These are phyloP conservation scores for Verasper variegatus DNA, from an alignment of 2,113 vertebrate genomes.

Conservation along the genomic window DNA sequence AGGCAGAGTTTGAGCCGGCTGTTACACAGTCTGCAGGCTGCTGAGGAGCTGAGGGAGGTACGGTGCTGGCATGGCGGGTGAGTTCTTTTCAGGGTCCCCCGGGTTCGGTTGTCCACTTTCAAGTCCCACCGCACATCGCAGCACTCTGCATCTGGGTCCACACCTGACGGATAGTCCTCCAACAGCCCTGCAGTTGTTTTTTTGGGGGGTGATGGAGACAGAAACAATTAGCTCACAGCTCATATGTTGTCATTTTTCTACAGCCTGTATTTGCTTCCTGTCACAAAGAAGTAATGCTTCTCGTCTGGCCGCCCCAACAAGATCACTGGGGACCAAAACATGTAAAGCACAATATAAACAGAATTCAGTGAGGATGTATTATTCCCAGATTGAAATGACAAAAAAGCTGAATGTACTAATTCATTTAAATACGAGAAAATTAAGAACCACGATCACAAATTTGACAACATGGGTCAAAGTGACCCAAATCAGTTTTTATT, in stretches of 20 bases:
- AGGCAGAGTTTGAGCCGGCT: slow-evolving; percentile 97
- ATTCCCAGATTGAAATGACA: neutral
- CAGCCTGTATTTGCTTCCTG: neutral
- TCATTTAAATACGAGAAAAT: too few species aligned
- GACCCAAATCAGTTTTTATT: too few species aligned
- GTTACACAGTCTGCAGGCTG: slow-evolving; percentile 94
- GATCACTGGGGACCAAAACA: neutral
- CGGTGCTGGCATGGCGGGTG: slow-evolving; percentile 91
- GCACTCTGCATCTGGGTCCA: slow-evolving; percentile 91
- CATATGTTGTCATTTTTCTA: too few species aligned
- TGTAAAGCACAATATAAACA: neutral
- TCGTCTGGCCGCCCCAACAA: too few species aligned
- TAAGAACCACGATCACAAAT: too few species aligned
- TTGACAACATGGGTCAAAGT: too few species aligned
- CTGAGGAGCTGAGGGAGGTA: slow-evolving; percentile 91
- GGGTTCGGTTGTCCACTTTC: slow-evolving; percentile 85
- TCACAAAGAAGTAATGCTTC: too few species aligned
- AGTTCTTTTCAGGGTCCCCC: slow-evolving; percentile 88
- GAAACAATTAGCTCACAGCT: slow-evolving; percentile 24
- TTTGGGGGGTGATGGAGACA: neutral
- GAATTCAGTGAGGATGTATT: neutral
- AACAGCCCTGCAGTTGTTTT: slow-evolving; percentile 87
- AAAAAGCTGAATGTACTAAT: neutral
- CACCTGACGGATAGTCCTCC: slow-evolving; percentile 90
- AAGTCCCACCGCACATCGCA: slow-evolving; percentile 95